These are phyloP conservation scores for Arbacia lixula DNA, from an alignment of 53 echinoderm and acorn worm genomes.

Conservation along the genomic window DNA sequence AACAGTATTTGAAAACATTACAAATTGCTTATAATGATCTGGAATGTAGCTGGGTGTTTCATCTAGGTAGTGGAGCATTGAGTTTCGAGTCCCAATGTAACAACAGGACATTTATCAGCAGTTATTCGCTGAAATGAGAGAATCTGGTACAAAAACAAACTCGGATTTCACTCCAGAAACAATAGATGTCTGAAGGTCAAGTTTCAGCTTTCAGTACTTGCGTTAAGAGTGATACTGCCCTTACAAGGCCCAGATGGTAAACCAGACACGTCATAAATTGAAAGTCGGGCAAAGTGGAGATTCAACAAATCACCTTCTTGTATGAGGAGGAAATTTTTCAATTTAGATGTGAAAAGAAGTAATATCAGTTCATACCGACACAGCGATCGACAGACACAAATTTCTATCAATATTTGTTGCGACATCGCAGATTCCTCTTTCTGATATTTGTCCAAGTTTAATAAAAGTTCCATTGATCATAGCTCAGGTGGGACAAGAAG, in stretches of 20 bases:
- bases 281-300: slow-evolving; percentile 21
- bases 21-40: no score
- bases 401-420: slow-evolving; percentile 16
- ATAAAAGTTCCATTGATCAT: neutral
- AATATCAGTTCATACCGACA: no score
- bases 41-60: no score
- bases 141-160: neutral
- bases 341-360: no score
- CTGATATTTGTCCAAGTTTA: slow-evolving; percentile 5
- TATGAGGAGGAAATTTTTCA: no score
- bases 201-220: neutral
- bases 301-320: no score
- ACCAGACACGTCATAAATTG: neutral
- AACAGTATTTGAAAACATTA: no score
- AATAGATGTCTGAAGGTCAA: no score
- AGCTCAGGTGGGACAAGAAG: no score
- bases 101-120: neutral
- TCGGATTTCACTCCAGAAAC: neutral
- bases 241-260: neutral
- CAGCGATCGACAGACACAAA: neutral
- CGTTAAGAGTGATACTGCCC: slow-evolving; percentile 5
- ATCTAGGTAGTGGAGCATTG: no score
- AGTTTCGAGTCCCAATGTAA: no score
- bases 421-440: neutral
- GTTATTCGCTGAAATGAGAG: no score